phyloP scores from a whole-genome alignment of 1,140 invertebrate genomes.

The Goniozus legneri region DNA sequence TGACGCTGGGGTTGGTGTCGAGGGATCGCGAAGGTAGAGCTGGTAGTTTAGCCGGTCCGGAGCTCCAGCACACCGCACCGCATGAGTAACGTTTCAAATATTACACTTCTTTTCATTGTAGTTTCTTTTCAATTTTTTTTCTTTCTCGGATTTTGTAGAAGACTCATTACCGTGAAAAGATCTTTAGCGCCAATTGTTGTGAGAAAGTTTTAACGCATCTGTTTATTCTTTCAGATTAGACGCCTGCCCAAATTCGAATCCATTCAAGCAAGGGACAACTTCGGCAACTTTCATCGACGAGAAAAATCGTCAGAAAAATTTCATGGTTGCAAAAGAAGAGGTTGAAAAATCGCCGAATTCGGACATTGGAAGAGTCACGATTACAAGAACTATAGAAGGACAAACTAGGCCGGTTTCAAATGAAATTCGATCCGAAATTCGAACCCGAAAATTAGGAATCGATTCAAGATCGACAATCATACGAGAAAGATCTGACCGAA shows the following conservation, averaged over 20 bases:
- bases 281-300: background rate
- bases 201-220: background rate
- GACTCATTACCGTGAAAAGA: background rate
- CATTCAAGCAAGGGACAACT: conserved; percentile 12
- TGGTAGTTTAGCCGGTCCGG: conserved; percentile 42
- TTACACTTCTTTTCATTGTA: background rate
- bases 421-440: too few species aligned
- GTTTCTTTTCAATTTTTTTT: background rate
- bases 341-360: background rate
- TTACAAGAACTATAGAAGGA: too few species aligned
- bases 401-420: too few species aligned
- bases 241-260: conserved; percentile 35
- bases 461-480: too few species aligned
- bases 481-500: too few species aligned
- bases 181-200: too few species aligned
- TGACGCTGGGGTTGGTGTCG: conserved; percentile 42
- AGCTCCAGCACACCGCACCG: conserved; percentile 40
- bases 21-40: conserved; percentile 43
- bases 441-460: too few species aligned
- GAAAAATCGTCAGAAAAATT: background rate
- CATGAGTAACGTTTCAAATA: conserved; percentile 35
- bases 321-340: too few species aligned
- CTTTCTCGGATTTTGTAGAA: background rate
- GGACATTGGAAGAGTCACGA: too few species aligned
- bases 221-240: conserved; percentile 33